A percentile compares a stretch with the other conserved stretches of the same genome.
These are phyloP conservation scores for Uloborus diversus DNA, from an alignment of 1,140 invertebrate species.

Conservation along the genomic window DNA sequence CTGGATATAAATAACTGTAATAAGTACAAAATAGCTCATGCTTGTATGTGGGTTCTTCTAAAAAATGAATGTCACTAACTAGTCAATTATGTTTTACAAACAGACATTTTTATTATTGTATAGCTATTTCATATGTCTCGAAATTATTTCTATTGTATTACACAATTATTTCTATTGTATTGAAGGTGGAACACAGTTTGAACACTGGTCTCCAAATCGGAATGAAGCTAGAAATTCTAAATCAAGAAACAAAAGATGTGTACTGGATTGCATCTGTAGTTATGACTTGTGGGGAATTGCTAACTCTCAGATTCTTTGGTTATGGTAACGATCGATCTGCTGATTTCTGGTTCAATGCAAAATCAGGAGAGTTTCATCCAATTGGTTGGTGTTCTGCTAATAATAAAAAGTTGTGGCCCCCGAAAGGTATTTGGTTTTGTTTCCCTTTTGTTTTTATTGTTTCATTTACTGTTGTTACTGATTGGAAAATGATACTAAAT, in stretches of 20 bases:
- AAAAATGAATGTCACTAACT: no score
- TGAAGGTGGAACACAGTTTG: slow-evolving; percentile 71
- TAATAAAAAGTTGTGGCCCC: slow-evolving; percentile 71
- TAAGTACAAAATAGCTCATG: no score
- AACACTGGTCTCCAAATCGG: slow-evolving; percentile 84
- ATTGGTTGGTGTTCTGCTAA: slow-evolving; percentile 90
- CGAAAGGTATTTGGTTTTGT: slow-evolving; percentile 59
- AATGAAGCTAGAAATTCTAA: slow-evolving; percentile 91
- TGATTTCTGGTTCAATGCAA: slow-evolving; percentile 85
- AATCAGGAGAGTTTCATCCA: slow-evolving; percentile 89
- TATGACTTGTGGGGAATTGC: slow-evolving; percentile 80
- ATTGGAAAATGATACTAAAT: no score
- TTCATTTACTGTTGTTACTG: not conserved
- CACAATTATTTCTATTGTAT: not conserved
- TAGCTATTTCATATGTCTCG: no score
- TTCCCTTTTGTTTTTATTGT: slow-evolving; percentile 57
- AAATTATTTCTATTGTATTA: no score
- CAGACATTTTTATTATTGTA: no score
- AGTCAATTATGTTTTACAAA: no score
- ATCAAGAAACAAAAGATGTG: slow-evolving; percentile 80
- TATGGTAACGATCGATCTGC: slow-evolving; percentile 69
- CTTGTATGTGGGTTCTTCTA: no score
- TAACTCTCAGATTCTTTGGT: slow-evolving; percentile 73
- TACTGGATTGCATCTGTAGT: slow-evolving; percentile 86
- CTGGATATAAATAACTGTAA: no score